Conservation (phyloP, 2,113 vertebrate species). For the Phycodurus eques region DNA sequence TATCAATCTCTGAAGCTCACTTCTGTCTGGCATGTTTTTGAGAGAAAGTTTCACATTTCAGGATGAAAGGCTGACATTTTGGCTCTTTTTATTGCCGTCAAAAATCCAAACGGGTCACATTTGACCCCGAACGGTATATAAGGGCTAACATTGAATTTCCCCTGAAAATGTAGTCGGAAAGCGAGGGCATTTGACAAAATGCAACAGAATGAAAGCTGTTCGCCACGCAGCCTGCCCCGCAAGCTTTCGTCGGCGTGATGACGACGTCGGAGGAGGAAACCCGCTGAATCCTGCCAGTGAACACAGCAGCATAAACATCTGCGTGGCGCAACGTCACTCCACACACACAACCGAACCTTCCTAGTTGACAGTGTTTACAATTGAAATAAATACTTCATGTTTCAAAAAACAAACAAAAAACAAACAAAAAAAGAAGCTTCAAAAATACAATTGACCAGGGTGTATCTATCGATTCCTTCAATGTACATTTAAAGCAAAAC, state of each 20-base stretch:
- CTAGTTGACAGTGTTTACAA: slow-evolving; percentile 40
- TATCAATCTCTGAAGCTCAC: no score
- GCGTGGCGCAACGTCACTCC: slow-evolving; percentile 7
- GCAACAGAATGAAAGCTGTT: background rate
- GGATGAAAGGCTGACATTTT: no score
- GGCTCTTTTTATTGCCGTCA: no score
- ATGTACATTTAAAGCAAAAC: background rate
- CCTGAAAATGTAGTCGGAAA: slow-evolving; percentile 19
- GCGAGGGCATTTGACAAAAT: background rate
- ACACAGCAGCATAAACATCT: slow-evolving; percentile 59
- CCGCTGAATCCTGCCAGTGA: slow-evolving; percentile 25
- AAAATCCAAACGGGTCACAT: no score
- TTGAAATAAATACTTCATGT: slow-evolving; percentile 56
- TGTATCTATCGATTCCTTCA: background rate
- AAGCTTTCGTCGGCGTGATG: slow-evolving; percentile 58
- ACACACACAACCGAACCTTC: slow-evolving; percentile 18
- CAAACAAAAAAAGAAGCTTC: background rate
- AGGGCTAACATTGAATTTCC: no score
- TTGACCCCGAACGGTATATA: no score
- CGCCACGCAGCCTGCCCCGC: slow-evolving; percentile 64
- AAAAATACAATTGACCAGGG: background rate
- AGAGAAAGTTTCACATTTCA: no score
- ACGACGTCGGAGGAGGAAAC: slow-evolving; percentile 24
- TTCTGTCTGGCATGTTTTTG: no score
- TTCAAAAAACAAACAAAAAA: background rate